Conservation (phyloP, 1,140 invertebrate species). For the Condylostylus longicornis region DNA sequence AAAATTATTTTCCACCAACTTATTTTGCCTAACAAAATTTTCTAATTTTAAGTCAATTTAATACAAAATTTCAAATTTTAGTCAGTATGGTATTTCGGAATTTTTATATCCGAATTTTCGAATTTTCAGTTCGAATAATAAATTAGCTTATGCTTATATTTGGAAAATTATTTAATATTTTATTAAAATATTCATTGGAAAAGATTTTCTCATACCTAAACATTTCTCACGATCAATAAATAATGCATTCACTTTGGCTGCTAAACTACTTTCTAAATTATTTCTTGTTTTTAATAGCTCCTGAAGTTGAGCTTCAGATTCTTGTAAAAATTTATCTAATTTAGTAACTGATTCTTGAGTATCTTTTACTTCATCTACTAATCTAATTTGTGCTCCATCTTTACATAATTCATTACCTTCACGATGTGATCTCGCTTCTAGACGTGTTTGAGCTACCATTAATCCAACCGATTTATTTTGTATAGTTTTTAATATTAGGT, state of each 20-base stretch:
- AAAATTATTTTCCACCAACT: too few relatives aligned
- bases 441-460: slow-evolving; percentile 78
- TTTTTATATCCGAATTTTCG: too few relatives aligned
- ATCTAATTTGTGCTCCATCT: slow-evolving; percentile 33
- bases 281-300: slow-evolving; percentile 67
- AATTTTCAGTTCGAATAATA: too few relatives aligned
- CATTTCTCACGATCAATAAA: slow-evolving; percentile 92
- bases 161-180: slow-evolving; percentile 48
- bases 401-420: slow-evolving; percentile 79
- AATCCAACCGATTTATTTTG: slow-evolving; percentile 70
- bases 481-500: slow-evolving; percentile 69
- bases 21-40: too few relatives aligned
- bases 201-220: slow-evolving; percentile 75
- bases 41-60: too few relatives aligned
- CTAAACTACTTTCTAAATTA: slow-evolving; percentile 70
- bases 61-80: too few relatives aligned
- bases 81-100: too few relatives aligned
- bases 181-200: slow-evolving; percentile 69
- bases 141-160: too few relatives aligned
- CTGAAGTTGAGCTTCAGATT: slow-evolving; percentile 74
- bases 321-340: slow-evolving; percentile 62
- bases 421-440: slow-evolving; percentile 69
- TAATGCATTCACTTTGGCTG: slow-evolving; percentile 75
- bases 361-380: slow-evolving; percentile 72
- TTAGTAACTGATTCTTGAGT: slow-evolving; percentile 70